Percentiles rank a stretch among this genome's conserved stretches.
Evolutionary conservation across 2,113 vertebrate genomes (phyloP).

Genomic region (Girardinichthys multiradiatus): DNA sequence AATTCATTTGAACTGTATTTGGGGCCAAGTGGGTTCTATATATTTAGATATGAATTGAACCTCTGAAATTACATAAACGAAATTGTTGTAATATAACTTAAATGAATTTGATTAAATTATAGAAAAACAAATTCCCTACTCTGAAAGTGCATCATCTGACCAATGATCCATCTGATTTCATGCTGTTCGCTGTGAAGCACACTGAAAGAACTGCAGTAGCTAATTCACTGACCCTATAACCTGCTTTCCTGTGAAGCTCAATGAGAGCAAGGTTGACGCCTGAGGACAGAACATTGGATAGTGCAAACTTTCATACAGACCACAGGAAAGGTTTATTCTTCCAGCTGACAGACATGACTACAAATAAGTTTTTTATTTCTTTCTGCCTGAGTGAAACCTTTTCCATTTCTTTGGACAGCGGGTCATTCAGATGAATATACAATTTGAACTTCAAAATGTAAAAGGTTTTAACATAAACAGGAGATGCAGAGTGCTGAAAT

Average conservation of each 20-base stretch:
- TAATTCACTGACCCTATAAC: conserved; percentile 58
- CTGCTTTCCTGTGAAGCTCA: conserved; percentile 30
- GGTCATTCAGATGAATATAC: conserved; percentile 38
- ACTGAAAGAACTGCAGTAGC: conserved; percentile 22
- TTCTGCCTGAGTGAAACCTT: conserved; percentile 48
- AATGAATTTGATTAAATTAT: neutral
- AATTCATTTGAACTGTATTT: neutral
- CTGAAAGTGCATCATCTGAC: neutral
- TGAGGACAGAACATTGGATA: conserved; percentile 27
- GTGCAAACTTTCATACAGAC: conserved; percentile 27
- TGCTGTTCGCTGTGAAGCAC: conserved; percentile 14
- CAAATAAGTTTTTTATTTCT: conserved; percentile 35
- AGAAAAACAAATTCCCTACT: neutral
- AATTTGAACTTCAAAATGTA: conserved; percentile 16
- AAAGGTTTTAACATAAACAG: conserved; percentile 10
- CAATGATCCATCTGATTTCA: neutral
- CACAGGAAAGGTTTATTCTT: conserved; percentile 18
- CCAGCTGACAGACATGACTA: conserved; percentile 34
- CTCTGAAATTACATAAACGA: neutral
- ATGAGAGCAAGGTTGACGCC: conserved; percentile 39
- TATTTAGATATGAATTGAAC: neutral
- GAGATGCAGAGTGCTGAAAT: conserved; percentile 12
- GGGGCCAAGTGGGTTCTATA: neutral
- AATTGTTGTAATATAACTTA: neutral
- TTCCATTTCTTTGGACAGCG: conserved; percentile 17